These are phyloP conservation scores for Petrolisthes cinctipes DNA, from an alignment of 2,888 invertebrate species.

Conservation along the genomic window DNA sequence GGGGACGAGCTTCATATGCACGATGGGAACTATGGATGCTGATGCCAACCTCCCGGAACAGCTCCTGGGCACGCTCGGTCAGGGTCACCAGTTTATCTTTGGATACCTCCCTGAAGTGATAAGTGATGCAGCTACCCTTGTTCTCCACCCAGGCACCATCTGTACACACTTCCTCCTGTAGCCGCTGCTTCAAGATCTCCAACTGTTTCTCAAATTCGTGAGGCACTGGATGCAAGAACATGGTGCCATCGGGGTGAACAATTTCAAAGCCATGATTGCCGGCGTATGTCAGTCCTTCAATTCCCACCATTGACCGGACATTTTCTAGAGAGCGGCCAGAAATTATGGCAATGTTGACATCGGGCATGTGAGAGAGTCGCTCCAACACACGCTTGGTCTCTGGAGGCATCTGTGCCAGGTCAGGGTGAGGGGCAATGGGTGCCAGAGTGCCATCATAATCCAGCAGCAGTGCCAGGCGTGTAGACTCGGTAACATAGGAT, in stretches of 20 bases:
- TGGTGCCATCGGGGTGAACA: constrained; percentile 71
- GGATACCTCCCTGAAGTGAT: constrained; percentile 70
- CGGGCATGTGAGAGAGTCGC: constrained; percentile 69
- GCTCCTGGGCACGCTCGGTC: constrained; percentile 68
- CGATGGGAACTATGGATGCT: constrained; percentile 76
- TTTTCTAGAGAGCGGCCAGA: constrained; percentile 71
- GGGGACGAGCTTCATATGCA: constrained; percentile 90
- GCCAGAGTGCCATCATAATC: constrained; percentile 72
- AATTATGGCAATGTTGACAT: constrained; percentile 71
- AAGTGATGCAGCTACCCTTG: constrained; percentile 70
- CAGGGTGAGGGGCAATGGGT: constrained; percentile 71
- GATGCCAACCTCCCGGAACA: constrained; percentile 70
- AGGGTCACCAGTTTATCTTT: constrained; percentile 67
- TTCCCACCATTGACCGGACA: constrained; percentile 70
- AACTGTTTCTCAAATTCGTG: constrained; percentile 70
- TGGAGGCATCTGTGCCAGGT: constrained; percentile 70
- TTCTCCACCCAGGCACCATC: constrained; percentile 72
- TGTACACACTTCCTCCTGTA: constrained; percentile 75
- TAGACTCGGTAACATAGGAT: constrained; percentile 69
- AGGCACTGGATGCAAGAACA: constrained; percentile 71
- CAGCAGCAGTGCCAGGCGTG: constrained; percentile 70
- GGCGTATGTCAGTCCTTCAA: constrained; percentile 71
- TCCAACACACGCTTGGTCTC: constrained; percentile 70
- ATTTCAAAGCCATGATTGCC: constrained; percentile 72
- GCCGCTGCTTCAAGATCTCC: constrained; percentile 73